These are phyloP conservation scores for Nothoprocta pentlandii DNA, from an alignment of 2,113 vertebrate species.

Conservation along the genomic window DNA sequence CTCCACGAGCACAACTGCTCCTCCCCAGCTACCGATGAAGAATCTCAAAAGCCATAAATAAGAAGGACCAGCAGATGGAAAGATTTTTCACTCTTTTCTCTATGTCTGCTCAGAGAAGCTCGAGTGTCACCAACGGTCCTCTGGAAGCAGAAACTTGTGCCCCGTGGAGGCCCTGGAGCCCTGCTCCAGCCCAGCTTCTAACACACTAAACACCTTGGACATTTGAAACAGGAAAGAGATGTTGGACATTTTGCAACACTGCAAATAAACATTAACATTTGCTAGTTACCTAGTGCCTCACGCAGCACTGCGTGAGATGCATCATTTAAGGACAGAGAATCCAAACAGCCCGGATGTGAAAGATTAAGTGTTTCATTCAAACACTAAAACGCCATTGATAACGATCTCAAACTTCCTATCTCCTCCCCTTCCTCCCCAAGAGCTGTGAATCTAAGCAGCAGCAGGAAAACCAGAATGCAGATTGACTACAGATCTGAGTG, in stretches of 20 bases:
- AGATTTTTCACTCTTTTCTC: not conserved
- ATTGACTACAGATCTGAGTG: not conserved
- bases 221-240: not conserved
- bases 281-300: not conserved
- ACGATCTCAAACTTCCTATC: not conserved
- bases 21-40: not conserved
- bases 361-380: not conserved
- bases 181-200: not conserved
- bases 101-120: not conserved
- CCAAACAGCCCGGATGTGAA: not conserved
- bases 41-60: not conserved
- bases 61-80: not conserved
- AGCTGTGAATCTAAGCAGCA: not conserved
- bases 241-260: not conserved
- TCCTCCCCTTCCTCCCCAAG: not conserved
- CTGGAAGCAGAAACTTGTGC: not conserved
- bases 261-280: not conserved
- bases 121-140: not conserved
- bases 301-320: not conserved
- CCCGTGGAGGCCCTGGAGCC: not conserved
- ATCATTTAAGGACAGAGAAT: not conserved
- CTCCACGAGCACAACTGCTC: not conserved
- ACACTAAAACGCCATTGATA: not conserved
- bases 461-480: not conserved
- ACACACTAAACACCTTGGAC: not conserved